Evolutionary conservation across 2,113 vertebrate species (phyloP), one percentile per base, ranked within the genome.

Genomic region (Piliocolobus tephrosceles): DNA sequence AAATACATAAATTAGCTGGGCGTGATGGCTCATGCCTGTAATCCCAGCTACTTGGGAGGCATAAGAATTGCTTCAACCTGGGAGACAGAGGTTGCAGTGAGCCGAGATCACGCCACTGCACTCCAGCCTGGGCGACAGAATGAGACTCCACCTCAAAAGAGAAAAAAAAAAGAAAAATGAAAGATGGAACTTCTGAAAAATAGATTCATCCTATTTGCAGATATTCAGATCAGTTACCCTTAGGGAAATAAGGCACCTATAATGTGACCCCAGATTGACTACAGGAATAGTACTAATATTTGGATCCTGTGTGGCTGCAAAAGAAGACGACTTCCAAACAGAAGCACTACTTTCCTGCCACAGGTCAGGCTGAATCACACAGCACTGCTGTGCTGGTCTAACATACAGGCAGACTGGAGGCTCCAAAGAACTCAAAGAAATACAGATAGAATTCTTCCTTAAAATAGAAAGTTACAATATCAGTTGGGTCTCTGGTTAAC

Each of bases 191-290:
- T 52, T 75, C 38, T 68, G 45, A 88, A 93, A 97, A 96, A 58
- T 5, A 83, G 43, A 66, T 38, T 81, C 64, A 35, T 61, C 61
- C 61, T 78, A 80, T 88, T 72, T 94, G 35, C 66, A 95, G 83
- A 94, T 45, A 73, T 40, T 68, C 91, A 68, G 93, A 89, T 84
- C 32, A 83, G 47, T 73, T 30, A 96, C 84, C 23, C n/a, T 89
- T 85, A 96, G 13, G 64, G 58, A 80, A 93, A 96, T 97, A 95
- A 96, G 97, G 97, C 97, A 97, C 96, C 91, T 81, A 6, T 38
- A 43, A 73, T 7, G 47, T 61, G 88, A 88, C 50, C 96, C n/a
- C 80, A 92, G n/a, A 66, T 2, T 32, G 81, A 86, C 52, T 47
- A 35, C 0, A 76, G 82, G 45, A 61, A 52, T 12, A 47, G 38